Conservation (phyloP, 2,113 vertebrate species). For the Numenius arquata region DNA sequence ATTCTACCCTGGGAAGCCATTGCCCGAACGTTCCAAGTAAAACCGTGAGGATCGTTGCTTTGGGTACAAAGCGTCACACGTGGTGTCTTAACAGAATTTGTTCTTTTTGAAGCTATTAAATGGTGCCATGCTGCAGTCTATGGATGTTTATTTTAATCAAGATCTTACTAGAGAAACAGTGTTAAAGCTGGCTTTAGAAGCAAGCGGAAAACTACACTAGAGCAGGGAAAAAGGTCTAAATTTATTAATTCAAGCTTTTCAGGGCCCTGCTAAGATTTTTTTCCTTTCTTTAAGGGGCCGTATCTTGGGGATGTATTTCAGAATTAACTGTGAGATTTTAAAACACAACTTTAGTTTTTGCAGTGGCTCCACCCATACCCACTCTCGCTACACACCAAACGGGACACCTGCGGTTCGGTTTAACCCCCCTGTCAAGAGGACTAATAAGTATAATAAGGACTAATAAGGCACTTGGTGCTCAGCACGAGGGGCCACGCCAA, state of each 20-base stretch:
- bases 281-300: background rate
- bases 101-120: background rate
- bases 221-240: background rate
- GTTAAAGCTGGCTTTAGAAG: background rate
- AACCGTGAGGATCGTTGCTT: background rate
- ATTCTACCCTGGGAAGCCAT: background rate
- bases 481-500: background rate
- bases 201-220: background rate
- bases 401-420: background rate
- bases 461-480: constrained; percentile 15
- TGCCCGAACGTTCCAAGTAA: background rate
- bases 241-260: background rate
- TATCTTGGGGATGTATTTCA: background rate
- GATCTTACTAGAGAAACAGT: background rate
- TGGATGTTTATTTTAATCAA: background rate
- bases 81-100: background rate
- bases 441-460: background rate
- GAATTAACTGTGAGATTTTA: background rate
- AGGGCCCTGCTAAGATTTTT: background rate
- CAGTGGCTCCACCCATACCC: background rate
- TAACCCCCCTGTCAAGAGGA: background rate
- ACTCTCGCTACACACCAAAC: background rate
- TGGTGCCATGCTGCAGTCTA: background rate
- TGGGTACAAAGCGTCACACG: background rate
- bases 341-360: background rate